Conservation (phyloP, 2,888 invertebrate genomes). For the Troglohyphantes excavatus region DNA sequence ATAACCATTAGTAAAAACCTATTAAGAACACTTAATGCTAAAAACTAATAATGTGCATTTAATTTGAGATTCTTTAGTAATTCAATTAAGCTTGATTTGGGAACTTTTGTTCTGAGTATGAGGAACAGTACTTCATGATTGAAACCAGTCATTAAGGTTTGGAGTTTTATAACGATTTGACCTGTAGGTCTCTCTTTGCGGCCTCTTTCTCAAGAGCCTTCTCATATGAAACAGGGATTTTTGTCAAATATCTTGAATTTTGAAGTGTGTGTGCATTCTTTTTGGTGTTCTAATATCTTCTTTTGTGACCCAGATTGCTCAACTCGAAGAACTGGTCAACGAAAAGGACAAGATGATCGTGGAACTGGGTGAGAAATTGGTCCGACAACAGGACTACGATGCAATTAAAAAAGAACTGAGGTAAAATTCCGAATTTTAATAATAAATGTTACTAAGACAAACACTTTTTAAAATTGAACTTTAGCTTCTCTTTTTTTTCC, state of each 20-base stretch:
- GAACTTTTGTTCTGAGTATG: too few relatives aligned
- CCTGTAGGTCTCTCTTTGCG: not conserved
- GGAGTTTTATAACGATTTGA: constrained; percentile 14
- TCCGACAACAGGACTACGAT: constrained; percentile 94
- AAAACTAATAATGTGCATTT: too few relatives aligned
- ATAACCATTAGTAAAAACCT: too few relatives aligned
- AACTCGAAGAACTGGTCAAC: constrained; percentile 94
- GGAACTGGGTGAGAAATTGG: constrained; percentile 91
- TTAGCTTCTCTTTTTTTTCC: too few relatives aligned
- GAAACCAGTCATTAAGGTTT: not conserved
- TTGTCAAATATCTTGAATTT: not conserved
- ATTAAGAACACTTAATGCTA: too few relatives aligned
- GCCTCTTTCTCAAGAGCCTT: not conserved
- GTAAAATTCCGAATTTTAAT: constrained; percentile 80
- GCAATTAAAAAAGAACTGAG: constrained; percentile 93
- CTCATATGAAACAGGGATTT: not conserved
- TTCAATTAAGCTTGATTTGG: too few relatives aligned
- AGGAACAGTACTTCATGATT: too few relatives aligned
- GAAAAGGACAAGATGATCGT: constrained; percentile 93
- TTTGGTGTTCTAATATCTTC: constrained; percentile 46
- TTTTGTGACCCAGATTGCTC: constrained; percentile 85
- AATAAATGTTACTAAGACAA: not conserved
- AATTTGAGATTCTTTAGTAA: too few relatives aligned
- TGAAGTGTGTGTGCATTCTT: constrained; percentile 16
- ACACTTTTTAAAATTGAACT: not conserved